Conservation (phyloP, 2,888 invertebrate species). For the Marasmarcha lunaedactyla region DNA sequence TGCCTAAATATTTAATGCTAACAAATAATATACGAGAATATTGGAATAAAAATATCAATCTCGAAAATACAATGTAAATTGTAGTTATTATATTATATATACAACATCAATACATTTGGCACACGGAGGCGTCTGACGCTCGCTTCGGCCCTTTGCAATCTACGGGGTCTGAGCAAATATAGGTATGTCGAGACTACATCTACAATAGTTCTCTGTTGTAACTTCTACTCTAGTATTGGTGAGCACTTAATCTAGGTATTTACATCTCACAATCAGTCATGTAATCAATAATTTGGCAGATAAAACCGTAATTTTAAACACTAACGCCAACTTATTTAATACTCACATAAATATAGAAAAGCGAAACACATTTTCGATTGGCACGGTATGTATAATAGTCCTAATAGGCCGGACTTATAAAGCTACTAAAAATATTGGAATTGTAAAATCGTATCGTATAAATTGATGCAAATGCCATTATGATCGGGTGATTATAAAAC, state of each 20-base stretch:
- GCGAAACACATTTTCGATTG: slow-evolving; percentile 38
- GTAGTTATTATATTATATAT: slow-evolving; percentile 27
- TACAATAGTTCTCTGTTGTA: slow-evolving; percentile 49
- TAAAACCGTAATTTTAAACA: slow-evolving; percentile 29
- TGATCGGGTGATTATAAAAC: slow-evolving; percentile 29
- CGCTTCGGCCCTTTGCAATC: slow-evolving; percentile 35
- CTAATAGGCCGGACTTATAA: slow-evolving; percentile 56
- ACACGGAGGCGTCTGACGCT: slow-evolving; percentile 59
- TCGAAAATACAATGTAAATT: background rate
- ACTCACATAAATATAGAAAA: slow-evolving; percentile 9
- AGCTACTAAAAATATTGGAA: slow-evolving; percentile 41
- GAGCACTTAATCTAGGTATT: slow-evolving; percentile 60
- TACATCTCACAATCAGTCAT: slow-evolving; percentile 69
- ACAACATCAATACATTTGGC: slow-evolving; percentile 55
- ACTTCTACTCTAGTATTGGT: slow-evolving; percentile 47
- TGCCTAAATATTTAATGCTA: too few relatives aligned
- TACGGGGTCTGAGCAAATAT: slow-evolving; percentile 66
- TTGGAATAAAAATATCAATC: background rate
- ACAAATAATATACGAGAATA: too few relatives aligned
- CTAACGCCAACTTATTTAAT: background rate
- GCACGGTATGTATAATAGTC: slow-evolving; percentile 37
- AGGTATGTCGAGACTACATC: slow-evolving; percentile 59
- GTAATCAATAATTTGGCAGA: slow-evolving; percentile 61
- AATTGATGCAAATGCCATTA: slow-evolving; percentile 24
- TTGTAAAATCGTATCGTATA: slow-evolving; percentile 41